Conservation (phyloP, 2,888 invertebrate species). For the Carterocephalus palaemon region DNA sequence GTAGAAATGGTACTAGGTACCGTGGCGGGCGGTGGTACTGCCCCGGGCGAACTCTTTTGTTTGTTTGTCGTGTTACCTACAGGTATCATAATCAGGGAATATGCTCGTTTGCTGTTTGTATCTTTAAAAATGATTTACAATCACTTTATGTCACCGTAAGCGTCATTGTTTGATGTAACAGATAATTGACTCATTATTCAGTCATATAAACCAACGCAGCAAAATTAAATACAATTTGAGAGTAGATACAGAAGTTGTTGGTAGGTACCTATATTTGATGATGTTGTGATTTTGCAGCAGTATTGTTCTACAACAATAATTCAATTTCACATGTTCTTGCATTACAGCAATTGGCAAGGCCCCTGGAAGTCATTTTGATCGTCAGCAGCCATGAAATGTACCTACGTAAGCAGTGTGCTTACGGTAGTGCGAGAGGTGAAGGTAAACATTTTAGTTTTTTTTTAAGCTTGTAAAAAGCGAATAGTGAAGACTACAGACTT, state of each 20-base stretch:
- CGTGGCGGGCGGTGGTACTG: too few species aligned
- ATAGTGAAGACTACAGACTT: too few species aligned
- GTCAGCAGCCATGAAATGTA: constrained; percentile 20
- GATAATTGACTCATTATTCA: background rate
- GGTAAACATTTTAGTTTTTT: too few species aligned
- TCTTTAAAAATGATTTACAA: too few species aligned
- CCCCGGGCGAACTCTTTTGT: too few species aligned
- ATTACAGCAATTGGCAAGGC: constrained; percentile 21
- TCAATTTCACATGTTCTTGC: constrained; percentile 16
- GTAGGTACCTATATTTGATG: too few species aligned
- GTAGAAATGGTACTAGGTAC: too few species aligned
- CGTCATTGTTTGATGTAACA: background rate
- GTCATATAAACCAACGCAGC: background rate
- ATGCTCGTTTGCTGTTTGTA: too few species aligned
- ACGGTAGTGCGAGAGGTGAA: constrained; percentile 1
- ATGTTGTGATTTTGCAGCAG: background rate
- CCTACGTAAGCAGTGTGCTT: constrained; percentile 1
- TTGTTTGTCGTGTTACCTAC: too few species aligned
- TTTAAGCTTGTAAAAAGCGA: background rate
- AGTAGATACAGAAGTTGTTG: constrained; percentile 4
- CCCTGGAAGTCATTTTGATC: constrained; percentile 30
- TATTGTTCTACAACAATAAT: constrained; percentile 17
- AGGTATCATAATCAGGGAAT: too few species aligned
- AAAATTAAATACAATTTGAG: constrained; percentile 17
- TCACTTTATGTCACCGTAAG: too few species aligned